Conservation (phyloP, 2,113 vertebrate genomes). For the Phaetusa simplex region DNA sequence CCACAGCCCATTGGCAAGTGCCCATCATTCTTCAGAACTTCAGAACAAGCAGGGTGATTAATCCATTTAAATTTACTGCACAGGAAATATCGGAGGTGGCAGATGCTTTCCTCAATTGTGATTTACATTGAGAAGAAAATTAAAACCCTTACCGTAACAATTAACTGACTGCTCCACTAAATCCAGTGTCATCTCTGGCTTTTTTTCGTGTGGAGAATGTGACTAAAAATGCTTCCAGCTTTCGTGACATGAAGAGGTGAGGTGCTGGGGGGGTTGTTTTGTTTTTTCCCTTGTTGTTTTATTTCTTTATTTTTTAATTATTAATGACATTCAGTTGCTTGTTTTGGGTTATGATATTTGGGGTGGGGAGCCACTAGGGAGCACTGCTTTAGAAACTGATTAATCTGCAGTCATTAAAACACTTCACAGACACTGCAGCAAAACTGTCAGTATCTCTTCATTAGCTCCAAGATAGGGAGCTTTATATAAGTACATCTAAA, state of each 20-base stretch:
- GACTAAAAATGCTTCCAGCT: not conserved
- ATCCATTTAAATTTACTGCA: slow-evolving; percentile 70
- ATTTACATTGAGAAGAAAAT: slow-evolving; percentile 70
- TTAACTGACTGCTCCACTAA: slow-evolving; percentile 67
- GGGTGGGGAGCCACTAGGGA: slow-evolving; percentile 72
- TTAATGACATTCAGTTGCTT: slow-evolving; percentile 52
- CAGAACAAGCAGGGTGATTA: slow-evolving; percentile 63
- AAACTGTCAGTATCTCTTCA: slow-evolving; percentile 76
- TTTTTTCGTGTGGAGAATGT: slow-evolving; percentile 3
- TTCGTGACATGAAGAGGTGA: slow-evolving; percentile 7
- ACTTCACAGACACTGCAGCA: slow-evolving; percentile 71
- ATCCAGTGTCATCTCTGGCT: slow-evolving; percentile 20
- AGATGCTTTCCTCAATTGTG: slow-evolving; percentile 66
- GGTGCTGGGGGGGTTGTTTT: not conserved
- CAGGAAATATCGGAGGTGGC: slow-evolving; percentile 64
- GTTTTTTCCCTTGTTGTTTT: not conserved
- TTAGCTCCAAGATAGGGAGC: slow-evolving; percentile 73
- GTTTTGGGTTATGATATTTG: slow-evolving; percentile 29
- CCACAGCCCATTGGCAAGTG: slow-evolving; percentile 43
- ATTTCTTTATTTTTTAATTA: slow-evolving; percentile 50
- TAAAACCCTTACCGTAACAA: slow-evolving; percentile 68
- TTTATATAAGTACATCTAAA: slow-evolving; percentile 64
- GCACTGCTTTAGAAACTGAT: slow-evolving; percentile 74
- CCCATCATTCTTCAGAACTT: slow-evolving; percentile 41
- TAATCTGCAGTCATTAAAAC: slow-evolving; percentile 78